These are phyloP conservation scores for Archocentrus centrarchus DNA, from an alignment of 2,113 vertebrate species.

Conservation along the genomic window DNA sequence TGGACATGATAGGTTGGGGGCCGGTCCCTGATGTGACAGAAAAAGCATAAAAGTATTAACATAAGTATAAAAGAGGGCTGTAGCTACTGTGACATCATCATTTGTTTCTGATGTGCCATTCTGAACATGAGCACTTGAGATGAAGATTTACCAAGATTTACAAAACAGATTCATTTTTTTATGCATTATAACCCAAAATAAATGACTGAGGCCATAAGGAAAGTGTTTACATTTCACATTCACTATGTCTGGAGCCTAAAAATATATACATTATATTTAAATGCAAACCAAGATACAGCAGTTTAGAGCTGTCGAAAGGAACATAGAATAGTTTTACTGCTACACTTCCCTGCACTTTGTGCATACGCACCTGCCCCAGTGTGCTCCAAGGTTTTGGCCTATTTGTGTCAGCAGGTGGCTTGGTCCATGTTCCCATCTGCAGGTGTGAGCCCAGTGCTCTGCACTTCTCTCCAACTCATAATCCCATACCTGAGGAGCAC, in stretches of 20 bases:
- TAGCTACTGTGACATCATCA: rapidly evolving
- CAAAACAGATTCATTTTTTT: not conserved
- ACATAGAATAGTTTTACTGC: not conserved
- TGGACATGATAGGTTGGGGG: constrained; percentile 97
- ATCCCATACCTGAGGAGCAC: constrained; percentile 88
- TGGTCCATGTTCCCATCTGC: constrained; percentile 97
- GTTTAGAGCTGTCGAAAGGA: not conserved
- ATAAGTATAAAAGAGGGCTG: not conserved
- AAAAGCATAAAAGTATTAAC: not conserved
- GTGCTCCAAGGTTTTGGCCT: constrained; percentile 95
- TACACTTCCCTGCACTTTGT: not conserved
- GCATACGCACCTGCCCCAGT: constrained; percentile 93
- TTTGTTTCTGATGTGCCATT: rapidly evolving
- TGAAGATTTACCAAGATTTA: not conserved
- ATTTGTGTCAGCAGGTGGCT: constrained; percentile 92
- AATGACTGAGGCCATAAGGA: not conserved
- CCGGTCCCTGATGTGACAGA: constrained; percentile 84
- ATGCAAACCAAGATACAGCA: rapidly evolving
- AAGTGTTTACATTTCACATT: not conserved
- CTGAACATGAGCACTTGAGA: not conserved
- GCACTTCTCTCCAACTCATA: constrained; percentile 93
- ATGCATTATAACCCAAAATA: not conserved
- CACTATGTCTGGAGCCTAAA: rapidly evolving
- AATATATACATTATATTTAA: no score
- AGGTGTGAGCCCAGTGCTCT: constrained; percentile 92